phyloP scores from a whole-genome alignment of 2,113 vertebrate species.

The Cavia aperea region DNA sequence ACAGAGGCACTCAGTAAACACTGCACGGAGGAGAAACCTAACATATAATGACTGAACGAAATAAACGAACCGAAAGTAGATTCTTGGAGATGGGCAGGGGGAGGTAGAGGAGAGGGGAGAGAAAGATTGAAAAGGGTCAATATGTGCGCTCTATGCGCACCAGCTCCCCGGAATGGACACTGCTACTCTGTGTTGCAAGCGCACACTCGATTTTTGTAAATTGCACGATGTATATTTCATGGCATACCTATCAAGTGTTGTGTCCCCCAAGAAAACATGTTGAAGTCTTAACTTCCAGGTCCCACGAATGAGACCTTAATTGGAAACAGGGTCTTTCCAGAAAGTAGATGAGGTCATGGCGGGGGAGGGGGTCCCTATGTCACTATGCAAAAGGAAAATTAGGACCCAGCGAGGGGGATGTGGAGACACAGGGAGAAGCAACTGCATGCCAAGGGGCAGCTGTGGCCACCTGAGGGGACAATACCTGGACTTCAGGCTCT shows the following conservation, averaged over 20 bases:
- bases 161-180: background rate
- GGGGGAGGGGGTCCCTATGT: fast-evolving
- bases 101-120: background rate
- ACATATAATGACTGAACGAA: background rate
- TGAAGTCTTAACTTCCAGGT: background rate
- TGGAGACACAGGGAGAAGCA: background rate
- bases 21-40: background rate
- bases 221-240: background rate
- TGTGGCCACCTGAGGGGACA: background rate
- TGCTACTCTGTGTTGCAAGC: background rate
- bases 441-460: no score
- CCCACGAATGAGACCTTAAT: background rate
- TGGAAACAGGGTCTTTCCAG: background rate
- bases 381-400: background rate
- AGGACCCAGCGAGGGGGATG: background rate
- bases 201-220: background rate
- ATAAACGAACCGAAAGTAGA: background rate
- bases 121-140: background rate
- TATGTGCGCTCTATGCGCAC: background rate
- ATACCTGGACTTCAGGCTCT: background rate
- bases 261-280: background rate
- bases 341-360: background rate
- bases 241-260: background rate
- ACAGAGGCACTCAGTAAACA: background rate
- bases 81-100: background rate